Base-by-base conservation (phyloP, 2,888 invertebrate species). In the Stomorhina lunata region DNA sequence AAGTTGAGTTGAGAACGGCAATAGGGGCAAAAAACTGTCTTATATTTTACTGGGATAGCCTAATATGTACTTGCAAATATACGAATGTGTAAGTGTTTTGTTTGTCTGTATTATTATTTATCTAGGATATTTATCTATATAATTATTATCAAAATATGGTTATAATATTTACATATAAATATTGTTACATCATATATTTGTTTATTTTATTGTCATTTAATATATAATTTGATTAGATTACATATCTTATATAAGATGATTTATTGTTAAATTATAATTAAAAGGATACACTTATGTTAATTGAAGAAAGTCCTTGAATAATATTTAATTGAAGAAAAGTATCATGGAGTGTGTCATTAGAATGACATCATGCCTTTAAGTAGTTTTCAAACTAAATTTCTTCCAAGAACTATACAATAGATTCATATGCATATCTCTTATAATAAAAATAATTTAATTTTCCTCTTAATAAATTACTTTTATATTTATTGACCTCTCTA, bases 151-250 rank as follows among this genome's bases (percentile, higher is more conserved):
- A 4, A 12, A 25, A 48, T 12, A 12, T n/a, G n/a, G n/a, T n/a
- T n/a, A n/a, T n/a, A n/a, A n/a, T n/a, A n/a, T 37, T 10, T 43
- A 43, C 15, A 2, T 2, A 10, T 15, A n/a, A 15, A 12, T n/a
- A 43, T 43, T n/a, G n/a, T 43, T 43, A 20, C 20, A 1, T n/a
- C 10, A 34, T 37, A 12, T 48, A 5, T 59, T 59, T n/a, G 22
- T 37, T 34, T 59, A 22, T 34, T 37, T 20, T 59, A 59, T 59
- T 37, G 57, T 22, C 57, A 59, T 59, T 59, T 59, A 34, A 22
- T 37, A 34, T 17, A 20, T 34, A 7, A 6, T 34, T 59, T n/a
- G 48, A 50, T 50, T 20, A 50, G 12, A n/a, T 59, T 32, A 20
- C 20, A 59, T 59, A 34, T n/a, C n/a, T n/a, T n/a, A n/a, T n/a